Conservation (phyloP, 2,888 invertebrate genomes). For the Minunthozetes semirufus region DNA sequence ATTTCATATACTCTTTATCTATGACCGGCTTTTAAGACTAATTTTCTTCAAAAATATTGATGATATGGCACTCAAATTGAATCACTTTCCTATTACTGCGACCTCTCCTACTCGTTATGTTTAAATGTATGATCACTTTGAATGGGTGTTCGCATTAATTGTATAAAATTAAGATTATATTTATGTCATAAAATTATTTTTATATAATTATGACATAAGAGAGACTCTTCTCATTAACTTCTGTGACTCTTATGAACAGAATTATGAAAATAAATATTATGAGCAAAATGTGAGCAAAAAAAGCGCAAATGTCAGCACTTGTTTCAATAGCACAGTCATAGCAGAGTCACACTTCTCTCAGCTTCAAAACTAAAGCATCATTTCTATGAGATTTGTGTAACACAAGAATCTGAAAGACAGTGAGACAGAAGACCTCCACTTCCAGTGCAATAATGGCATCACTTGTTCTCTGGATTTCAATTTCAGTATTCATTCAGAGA, state of each 20-base stretch:
- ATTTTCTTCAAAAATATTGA: neutral
- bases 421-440: conserved; percentile 9
- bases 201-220: neutral
- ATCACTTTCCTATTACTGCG: neutral
- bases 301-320: conserved; percentile 26
- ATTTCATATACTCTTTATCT: neutral
- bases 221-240: neutral
- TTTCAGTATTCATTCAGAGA: conserved; percentile 7
- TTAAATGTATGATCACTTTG: neutral
- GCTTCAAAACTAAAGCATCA: neutral
- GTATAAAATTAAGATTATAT: conserved; percentile 15
- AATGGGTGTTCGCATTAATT: neutral
- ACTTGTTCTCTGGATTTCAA: conserved; percentile 12
- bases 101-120: neutral
- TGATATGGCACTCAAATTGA: neutral
- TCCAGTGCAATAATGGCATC: conserved; percentile 3
- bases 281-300: neutral
- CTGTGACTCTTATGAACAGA: neutral
- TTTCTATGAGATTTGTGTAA: conserved; percentile 3
- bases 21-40: neutral
- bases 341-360: neutral
- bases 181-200: conserved; percentile 4
- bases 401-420: conserved; percentile 5
- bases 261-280: conserved; percentile 24
- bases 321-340: conserved; percentile 1